These are phyloP conservation scores for Eupithecia insigniata DNA, from an alignment of 2,888 invertebrate genomes.

Conservation along the genomic window DNA sequence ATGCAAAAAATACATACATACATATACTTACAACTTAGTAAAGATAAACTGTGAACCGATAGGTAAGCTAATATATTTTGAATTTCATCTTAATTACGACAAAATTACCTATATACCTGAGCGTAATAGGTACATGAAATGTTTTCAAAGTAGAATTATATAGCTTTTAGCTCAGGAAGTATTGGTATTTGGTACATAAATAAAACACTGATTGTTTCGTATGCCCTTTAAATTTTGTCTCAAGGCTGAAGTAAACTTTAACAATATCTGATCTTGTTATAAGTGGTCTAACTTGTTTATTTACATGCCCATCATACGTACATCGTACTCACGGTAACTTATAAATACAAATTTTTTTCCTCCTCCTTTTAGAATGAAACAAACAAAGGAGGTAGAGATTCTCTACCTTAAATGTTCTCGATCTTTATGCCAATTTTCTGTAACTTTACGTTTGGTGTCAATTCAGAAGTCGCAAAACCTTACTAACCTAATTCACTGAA, in stretches of 20 bases:
- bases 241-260: slow-evolving; percentile 14
- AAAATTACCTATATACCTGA: background rate
- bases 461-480: too few species aligned
- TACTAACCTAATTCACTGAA: too few species aligned
- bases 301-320: background rate
- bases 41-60: background rate
- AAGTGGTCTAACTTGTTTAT: background rate
- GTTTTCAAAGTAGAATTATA: background rate
- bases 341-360: background rate
- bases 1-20: background rate
- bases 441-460: too few species aligned
- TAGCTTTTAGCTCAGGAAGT: background rate
- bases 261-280: background rate
- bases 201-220: background rate
- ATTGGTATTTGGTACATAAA: background rate
- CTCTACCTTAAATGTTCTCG: background rate
- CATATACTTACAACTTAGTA: too few species aligned
- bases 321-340: background rate
- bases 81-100: background rate
- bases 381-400: background rate
- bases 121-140: background rate
- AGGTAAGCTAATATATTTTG: background rate
- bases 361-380: background rate
- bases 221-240: background rate
- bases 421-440: background rate